Evolutionary conservation across 2,113 vertebrate genomes (phyloP), one percentile per base, ranked within the genome.

Genomic region (Aix galericulata): DNA sequence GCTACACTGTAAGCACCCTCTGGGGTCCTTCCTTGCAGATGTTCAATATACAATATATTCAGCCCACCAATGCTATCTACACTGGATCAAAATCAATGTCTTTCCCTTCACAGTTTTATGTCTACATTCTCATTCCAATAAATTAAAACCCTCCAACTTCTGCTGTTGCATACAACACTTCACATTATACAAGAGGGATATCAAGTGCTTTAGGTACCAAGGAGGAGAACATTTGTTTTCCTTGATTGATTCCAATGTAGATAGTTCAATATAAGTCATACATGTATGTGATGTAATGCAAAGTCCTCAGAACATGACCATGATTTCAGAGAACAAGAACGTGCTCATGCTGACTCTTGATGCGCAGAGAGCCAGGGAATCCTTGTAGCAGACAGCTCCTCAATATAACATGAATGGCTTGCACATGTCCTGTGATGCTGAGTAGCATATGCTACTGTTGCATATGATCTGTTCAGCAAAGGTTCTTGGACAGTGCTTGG

Each of bases 401-500:
- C 26, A 3, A 56, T 25, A 58, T 56, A 64, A 34, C 53, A 64
- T 0, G 1, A 34, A 67, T 0, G 0, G 46, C n/a, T 80, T 31
- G 3, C 0, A 4, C 55, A 1, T 42, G 53, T 53, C 82, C 74
- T 63, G 40, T 13, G n/a, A 58, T 0, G 6, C 23, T 27, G 42
- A 68, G 55, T 8, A 85, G 68, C 38, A 79, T 85, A 82, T 1
- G 31, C 55, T n/a, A n/a, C n/a, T n/a, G n/a, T n/a, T n/a, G n/a
- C n/a, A n/a, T n/a, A n/a, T n/a, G n/a, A 80, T 40, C 50, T 80
- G 46, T 25, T 91, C 48, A 80, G 69, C 64, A 78, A 63, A 48
- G 29, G 17, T 17, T 40, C 10, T 42, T n/a, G 71, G 59, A 36
- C 62, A 94, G 21, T 3, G 8, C 14, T 83, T 67, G 29, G 7